A percentile compares a stretch with the other conserved stretches of the same genome.
phyloP scores from a whole-genome alignment of 2,888 invertebrate genomes.

The Campoletis raptor region DNA sequence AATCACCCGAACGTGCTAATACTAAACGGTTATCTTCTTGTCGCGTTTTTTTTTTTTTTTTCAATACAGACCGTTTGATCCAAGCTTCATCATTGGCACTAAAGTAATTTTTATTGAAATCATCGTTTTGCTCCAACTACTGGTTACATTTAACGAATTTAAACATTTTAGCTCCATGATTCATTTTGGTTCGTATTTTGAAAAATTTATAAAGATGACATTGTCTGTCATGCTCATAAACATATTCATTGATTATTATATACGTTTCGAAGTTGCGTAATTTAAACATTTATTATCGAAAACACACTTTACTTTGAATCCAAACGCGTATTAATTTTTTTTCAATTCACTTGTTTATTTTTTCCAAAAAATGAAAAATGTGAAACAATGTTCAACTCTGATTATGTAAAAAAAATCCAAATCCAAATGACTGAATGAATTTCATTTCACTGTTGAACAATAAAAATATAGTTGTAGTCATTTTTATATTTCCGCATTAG shows the following conservation, averaged over 20 bases:
- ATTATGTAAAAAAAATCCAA: no score
- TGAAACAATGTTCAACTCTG: not conserved
- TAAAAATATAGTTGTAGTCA: not conserved
- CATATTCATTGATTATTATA: not conserved
- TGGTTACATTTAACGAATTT: not conserved
- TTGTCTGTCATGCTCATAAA: not conserved
- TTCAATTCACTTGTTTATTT: no score
- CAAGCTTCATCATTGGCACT: not conserved
- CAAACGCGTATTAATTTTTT: not conserved
- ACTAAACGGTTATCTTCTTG: not conserved
- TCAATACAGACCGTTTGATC: not conserved
- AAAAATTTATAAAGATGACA: not conserved
- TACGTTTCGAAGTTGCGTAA: not conserved
- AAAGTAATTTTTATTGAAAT: not conserved
- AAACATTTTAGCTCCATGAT: not conserved
- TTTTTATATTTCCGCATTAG: not conserved
- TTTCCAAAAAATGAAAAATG: no score
- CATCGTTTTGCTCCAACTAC: not conserved
- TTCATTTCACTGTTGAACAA: not conserved
- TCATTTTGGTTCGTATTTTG: not conserved
- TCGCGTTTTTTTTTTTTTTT: not conserved
- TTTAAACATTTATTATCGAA: not conserved
- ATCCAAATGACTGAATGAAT: not conserved
- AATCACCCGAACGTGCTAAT: slow-evolving; percentile 19
- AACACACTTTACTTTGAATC: no score